These are phyloP conservation scores for Melanotaenia boesemani DNA, from an alignment of 2,797 vertebrate genomes.

Conservation along the genomic window DNA sequence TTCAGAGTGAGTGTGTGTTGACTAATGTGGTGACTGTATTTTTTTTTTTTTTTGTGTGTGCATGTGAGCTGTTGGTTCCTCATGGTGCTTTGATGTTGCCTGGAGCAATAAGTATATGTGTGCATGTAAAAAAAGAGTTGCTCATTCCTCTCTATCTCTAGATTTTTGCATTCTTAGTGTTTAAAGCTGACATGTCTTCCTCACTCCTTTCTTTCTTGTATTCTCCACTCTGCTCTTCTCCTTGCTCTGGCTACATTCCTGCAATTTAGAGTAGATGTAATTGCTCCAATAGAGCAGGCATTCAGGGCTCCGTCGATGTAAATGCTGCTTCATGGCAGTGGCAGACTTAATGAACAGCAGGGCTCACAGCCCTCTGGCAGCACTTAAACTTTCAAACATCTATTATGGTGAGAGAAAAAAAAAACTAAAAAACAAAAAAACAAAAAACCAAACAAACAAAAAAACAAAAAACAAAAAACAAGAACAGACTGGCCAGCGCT, in stretches of 20 bases:
- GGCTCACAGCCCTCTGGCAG: constrained; percentile 90
- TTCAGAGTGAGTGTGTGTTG: constrained; percentile 35
- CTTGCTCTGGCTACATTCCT: constrained; percentile 44
- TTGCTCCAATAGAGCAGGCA: constrained; percentile 69
- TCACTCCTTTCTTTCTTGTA: neutral
- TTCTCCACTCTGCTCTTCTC: constrained; percentile 38
- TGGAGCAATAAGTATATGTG: constrained; percentile 26
- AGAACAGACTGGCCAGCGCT: constrained; percentile 88
- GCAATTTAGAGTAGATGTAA: constrained; percentile 67
- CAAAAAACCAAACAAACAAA: no score
- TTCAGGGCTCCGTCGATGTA: constrained; percentile 89
- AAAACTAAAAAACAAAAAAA: no score
- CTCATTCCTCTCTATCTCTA: constrained; percentile 42
- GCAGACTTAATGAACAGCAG: constrained; percentile 96
- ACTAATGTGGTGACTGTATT: constrained; percentile 39
- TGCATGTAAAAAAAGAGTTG: constrained; percentile 27
- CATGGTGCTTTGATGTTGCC: constrained; percentile 60
- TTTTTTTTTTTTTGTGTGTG: constrained; percentile 1
- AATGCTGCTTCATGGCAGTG: constrained; percentile 90
- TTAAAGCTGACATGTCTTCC: constrained; percentile 38
- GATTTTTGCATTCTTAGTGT: constrained; percentile 36
- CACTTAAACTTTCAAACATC: constrained; percentile 99
- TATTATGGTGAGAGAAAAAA: constrained; percentile 89
- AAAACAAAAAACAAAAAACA: constrained; percentile 86
- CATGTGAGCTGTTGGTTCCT: constrained; percentile 59